Conservation (phyloP, 1,140 invertebrate species). For the Antheraea pernyi region DNA sequence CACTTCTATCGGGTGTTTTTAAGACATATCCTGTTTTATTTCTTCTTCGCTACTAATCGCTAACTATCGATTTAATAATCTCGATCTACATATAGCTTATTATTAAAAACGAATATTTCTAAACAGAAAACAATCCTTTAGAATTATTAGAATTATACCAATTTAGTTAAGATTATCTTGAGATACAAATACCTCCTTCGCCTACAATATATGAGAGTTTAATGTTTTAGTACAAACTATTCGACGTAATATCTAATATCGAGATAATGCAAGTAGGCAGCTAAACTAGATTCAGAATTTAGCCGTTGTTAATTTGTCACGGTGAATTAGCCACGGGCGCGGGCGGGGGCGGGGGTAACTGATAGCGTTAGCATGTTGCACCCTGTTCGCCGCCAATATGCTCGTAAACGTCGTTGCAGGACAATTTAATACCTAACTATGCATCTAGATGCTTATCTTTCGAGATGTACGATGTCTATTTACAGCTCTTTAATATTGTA, state of each 20-base stretch:
- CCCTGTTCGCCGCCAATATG: conserved; percentile 70
- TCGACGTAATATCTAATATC: background rate
- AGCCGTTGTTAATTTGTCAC: conserved; percentile 75
- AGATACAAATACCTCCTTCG: background rate
- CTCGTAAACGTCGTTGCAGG: conserved; percentile 64
- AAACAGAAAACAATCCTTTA: too few relatives aligned
- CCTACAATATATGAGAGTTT: background rate
- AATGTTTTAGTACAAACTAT: background rate
- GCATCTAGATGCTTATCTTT: conserved; percentile 60
- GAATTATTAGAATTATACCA: too few relatives aligned
- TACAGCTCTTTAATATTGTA: conserved; percentile 1
- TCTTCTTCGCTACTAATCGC: too few relatives aligned
- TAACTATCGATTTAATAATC: too few relatives aligned
- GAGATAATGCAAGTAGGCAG: conserved; percentile 2
- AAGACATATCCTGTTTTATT: too few relatives aligned
- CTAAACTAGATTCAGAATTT: conserved; percentile 49
- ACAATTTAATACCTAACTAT: conserved; percentile 73
- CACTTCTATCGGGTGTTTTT: too few relatives aligned
- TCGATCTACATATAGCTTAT: too few relatives aligned
- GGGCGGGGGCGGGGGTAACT: conserved; percentile 65
- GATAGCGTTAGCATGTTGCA: conserved; percentile 74
- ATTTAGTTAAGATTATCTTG: too few relatives aligned
- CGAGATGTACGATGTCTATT: conserved; percentile 28
- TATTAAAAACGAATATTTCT: too few relatives aligned
- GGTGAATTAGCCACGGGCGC: conserved; percentile 73